These are phyloP conservation scores for Semicossyphus pulcher DNA, from an alignment of 2,113 vertebrate species.

Conservation along the genomic window DNA sequence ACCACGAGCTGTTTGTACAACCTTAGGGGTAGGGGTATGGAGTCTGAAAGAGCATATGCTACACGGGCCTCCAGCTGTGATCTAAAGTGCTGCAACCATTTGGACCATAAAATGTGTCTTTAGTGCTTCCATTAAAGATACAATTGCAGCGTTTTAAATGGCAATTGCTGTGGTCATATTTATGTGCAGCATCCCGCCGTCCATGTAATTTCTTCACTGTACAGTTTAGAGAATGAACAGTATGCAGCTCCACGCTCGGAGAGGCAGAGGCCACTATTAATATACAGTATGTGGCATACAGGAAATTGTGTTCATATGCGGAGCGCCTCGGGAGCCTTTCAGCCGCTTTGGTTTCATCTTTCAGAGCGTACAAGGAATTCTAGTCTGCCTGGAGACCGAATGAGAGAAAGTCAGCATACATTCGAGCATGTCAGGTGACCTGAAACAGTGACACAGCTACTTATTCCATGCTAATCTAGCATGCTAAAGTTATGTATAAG, in stretches of 20 bases:
- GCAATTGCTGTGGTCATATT: neutral
- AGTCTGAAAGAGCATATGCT: too few relatives aligned
- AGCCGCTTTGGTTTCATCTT: constrained; percentile 11
- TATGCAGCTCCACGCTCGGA: neutral
- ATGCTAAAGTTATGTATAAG: neutral
- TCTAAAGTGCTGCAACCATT: too few relatives aligned
- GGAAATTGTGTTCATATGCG: constrained; percentile 39
- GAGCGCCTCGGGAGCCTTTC: neutral
- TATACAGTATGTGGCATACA: neutral
- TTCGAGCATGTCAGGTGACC: constrained; percentile 11
- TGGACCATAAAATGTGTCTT: neutral
- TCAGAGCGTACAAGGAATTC: neutral
- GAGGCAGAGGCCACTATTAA: neutral
- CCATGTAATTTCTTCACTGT: neutral
- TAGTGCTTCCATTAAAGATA: neutral
- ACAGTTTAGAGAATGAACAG: constrained; percentile 3
- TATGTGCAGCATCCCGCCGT: constrained; percentile 7
- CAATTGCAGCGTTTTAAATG: neutral
- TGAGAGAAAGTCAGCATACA: neutral
- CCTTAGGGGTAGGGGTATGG: too few relatives aligned
- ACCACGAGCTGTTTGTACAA: too few relatives aligned
- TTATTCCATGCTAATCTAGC: neutral
- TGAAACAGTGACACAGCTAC: constrained; percentile 1
- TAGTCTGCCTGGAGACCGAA: constrained; percentile 4
- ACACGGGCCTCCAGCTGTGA: too few relatives aligned